Percentiles rank a stretch among this genome's conserved stretches.
These are phyloP conservation scores for Sinelater perroti DNA, from an alignment of 2,888 invertebrate genomes.

Conservation along the genomic window DNA sequence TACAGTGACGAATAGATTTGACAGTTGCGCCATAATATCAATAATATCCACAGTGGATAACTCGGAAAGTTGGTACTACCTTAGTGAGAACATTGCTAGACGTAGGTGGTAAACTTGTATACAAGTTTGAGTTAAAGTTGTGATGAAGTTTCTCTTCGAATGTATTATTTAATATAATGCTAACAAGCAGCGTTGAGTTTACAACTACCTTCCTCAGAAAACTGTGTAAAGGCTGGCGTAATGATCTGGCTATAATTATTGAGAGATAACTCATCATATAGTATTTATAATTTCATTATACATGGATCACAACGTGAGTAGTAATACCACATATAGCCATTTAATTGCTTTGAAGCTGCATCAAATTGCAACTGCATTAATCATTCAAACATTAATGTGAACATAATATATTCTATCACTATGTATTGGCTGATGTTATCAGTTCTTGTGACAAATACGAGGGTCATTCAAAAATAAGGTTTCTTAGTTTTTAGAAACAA, in stretches of 20 bases:
- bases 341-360: conserved; percentile 71
- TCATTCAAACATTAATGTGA: conserved; percentile 86
- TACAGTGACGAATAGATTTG: conserved; percentile 93
- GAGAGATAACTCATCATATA: conserved; percentile 94
- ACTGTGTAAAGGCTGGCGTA: conserved; percentile 86
- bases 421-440: conserved; percentile 94
- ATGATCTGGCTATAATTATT: conserved; percentile 87
- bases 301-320: conserved; percentile 94
- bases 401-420: conserved; percentile 90
- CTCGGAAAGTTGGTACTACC: conserved; percentile 63
- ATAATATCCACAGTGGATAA: conserved; percentile 63
- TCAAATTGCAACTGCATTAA: conserved; percentile 79
- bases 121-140: conserved; percentile 91
- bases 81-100: conserved; percentile 79
- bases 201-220: conserved; percentile 85
- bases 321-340: conserved; percentile 87
- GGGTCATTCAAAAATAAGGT: no score
- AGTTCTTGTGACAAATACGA: conserved; percentile 88
- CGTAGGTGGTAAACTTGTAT: conserved; percentile 83
- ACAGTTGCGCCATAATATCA: conserved; percentile 79
- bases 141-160: conserved; percentile 95
- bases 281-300: conserved; percentile 92
- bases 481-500: no score
- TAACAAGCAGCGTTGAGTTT: conserved; percentile 76
- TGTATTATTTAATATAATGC: conserved; percentile 96